phyloP scores from a whole-genome alignment of 2,113 vertebrate species.

The Quiscalus mexicanus region DNA sequence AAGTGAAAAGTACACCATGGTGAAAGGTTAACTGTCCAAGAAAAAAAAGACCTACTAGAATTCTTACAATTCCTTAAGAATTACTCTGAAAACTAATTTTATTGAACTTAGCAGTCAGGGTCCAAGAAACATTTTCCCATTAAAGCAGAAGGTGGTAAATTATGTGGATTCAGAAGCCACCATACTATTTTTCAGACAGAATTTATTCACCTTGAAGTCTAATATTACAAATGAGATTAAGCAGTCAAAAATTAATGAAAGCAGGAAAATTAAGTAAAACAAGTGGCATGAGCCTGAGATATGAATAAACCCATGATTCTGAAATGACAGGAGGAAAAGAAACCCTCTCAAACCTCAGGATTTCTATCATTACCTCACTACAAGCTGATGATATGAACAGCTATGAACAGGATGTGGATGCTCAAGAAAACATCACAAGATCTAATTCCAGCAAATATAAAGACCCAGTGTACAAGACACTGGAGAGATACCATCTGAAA shows the following conservation, averaged over 20 bases:
- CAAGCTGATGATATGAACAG: not conserved
- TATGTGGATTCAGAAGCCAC: not conserved
- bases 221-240: conserved; percentile 5
- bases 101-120: not conserved
- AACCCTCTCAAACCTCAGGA: not conserved
- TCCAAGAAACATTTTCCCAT: not conserved
- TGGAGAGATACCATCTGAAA: not conserved
- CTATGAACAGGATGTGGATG: not conserved
- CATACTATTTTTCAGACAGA: not conserved
- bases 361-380: not conserved
- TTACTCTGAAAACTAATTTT: not conserved
- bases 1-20: not conserved
- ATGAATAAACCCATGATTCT: not conserved
- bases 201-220: not conserved
- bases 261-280: not conserved
- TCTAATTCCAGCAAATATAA: not conserved
- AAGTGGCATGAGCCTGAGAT: not conserved
- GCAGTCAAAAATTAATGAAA: not conserved
- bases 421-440: not conserved
- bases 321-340: not conserved
- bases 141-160: not conserved
- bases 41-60: not conserved
- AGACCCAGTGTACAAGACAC: not conserved
- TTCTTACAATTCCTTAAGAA: not conserved
- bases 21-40: conserved; percentile 5